phyloP scores from a whole-genome alignment of 2,113 vertebrate genomes.

The Leucoraja erinaceus region DNA sequence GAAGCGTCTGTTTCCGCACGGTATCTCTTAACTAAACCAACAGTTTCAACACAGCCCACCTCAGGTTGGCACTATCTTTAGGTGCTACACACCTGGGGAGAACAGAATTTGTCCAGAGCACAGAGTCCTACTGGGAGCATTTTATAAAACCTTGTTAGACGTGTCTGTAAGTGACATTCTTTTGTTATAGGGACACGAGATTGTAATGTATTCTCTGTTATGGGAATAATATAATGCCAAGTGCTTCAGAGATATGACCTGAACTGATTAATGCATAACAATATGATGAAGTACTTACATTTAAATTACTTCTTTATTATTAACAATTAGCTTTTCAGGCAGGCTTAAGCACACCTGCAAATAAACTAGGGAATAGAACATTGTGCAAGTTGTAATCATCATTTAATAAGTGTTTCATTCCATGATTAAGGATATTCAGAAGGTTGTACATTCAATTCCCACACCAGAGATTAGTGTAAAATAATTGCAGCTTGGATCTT shows the following conservation, averaged over 20 bases:
- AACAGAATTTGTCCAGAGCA: neutral
- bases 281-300: neutral
- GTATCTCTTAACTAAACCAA: too few relatives aligned
- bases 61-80: neutral
- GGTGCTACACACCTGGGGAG: neutral
- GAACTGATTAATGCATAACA: neutral
- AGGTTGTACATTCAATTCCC: too few relatives aligned
- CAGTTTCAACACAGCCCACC: neutral
- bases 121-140: too few relatives aligned
- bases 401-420: neutral
- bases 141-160: too few relatives aligned
- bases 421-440: neutral
- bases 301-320: neutral
- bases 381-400: neutral
- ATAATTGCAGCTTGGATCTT: too few relatives aligned
- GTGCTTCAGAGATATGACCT: neutral
- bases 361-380: neutral
- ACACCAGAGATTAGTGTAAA: too few relatives aligned
- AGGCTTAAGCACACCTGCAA: neutral
- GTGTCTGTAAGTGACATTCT: too few relatives aligned
- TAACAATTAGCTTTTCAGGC: neutral
- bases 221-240: neutral
- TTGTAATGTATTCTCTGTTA: neutral
- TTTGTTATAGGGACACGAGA: neutral
- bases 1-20: too few relatives aligned